Evolutionary conservation across 2,113 vertebrate genomes (phyloP).

Genomic region (Cheirogaleus medius): DNA sequence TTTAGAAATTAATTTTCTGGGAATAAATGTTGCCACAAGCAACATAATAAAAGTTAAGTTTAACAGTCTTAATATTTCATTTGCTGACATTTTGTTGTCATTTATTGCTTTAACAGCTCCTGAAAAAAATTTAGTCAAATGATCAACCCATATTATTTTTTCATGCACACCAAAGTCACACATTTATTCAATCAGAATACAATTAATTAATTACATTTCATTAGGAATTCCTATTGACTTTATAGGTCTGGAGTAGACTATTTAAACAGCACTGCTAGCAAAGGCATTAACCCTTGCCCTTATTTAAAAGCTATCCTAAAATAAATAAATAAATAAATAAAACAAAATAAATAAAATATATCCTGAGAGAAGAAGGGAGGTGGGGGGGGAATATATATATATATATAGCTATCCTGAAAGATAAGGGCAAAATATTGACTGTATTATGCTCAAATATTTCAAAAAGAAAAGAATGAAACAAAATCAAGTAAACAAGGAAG

Average conservation of each 20-base stretch:
- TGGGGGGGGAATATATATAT: too few species aligned
- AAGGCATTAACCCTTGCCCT: neutral
- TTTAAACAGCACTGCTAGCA: neutral
- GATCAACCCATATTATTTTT: constrained; percentile 12
- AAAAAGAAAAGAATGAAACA: neutral
- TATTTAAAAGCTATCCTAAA: neutral
- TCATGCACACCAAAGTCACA: constrained; percentile 26
- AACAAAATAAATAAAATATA: neutral
- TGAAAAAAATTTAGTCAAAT: constrained; percentile 27
- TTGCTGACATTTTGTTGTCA: neutral
- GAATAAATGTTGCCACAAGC: neutral
- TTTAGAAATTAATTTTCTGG: constrained; percentile 10
- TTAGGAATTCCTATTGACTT: constrained; percentile 1
- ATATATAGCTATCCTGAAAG: neutral
- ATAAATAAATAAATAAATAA: neutral
- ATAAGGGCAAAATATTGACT: neutral
- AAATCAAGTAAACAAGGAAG: neutral
- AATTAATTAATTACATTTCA: constrained; percentile 53
- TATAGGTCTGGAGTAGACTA: neutral
- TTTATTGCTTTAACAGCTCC: constrained; percentile 25
- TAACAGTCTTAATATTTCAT: neutral
- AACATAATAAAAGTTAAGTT: neutral
- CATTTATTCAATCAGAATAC: constrained; percentile 36
- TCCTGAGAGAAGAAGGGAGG: neutral
- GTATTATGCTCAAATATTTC: neutral